A percentile compares a stretch with the other conserved stretches of the same genome.
Evolutionary conservation across 2,888 invertebrate species (phyloP).

Genomic region (Disparrhopalites patrizii): DNA sequence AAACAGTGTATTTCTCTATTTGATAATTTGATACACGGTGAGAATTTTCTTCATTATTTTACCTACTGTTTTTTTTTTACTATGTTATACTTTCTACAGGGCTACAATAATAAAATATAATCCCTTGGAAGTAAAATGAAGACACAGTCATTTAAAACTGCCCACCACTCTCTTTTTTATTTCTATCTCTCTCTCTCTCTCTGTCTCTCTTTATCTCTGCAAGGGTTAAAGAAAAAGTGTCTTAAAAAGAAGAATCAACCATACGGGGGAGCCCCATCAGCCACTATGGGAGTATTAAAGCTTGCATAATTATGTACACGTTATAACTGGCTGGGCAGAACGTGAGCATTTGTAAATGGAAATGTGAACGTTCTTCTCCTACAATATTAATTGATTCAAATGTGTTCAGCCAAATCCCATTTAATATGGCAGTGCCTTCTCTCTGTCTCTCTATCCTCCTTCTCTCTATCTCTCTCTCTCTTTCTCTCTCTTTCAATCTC

Average conservation of each 20-base stretch:
- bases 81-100: neutral
- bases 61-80: neutral
- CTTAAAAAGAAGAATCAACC: no score
- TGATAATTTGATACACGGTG: slow-evolving; percentile 60
- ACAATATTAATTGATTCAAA: neutral
- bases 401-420: neutral
- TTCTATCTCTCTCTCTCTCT: no score
- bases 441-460: neutral
- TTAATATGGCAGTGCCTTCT: neutral
- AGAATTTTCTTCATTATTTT: neutral
- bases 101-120: neutral
- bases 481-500: no score
- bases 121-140: neutral
- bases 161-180: neutral
- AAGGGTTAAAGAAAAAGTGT: no score
- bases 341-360: no score
- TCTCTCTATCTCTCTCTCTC: no score
- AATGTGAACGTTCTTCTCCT: neutral
- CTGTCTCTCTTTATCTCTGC: no score
- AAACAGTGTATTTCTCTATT: slow-evolving; percentile 81
- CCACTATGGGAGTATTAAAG: neutral
- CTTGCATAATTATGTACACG: neutral
- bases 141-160: neutral
- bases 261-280: no score
- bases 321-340: neutral